Evolutionary conservation across 2,113 vertebrate genomes (phyloP), one percentile per base, ranked within the genome.

Genomic region (Nothobranchius kuhntae): DNA sequence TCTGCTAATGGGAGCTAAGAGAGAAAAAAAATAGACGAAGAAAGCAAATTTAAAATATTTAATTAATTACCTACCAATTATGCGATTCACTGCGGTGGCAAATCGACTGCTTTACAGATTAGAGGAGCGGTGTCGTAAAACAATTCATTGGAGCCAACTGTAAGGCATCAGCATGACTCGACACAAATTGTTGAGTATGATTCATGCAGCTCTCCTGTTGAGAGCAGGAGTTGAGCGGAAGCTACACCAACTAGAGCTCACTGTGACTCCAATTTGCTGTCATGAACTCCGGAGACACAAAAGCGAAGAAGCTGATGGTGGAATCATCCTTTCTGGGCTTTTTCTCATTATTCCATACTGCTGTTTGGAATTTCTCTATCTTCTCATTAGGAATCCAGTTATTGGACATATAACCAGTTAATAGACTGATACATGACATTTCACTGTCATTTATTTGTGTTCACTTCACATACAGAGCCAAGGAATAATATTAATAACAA

Each of bases 181-280:
- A 60, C 38, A 30, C 46, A 71, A 67, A 44, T 56, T 40, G 15
- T 65, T 4, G 11, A 54, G 42, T 47, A 36, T 46, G 62, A 64
- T 48, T 42, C 54, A 78, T 13, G 12, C 17, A 53, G 55, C 38
- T 65, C 11, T 15, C 17, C 46, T 44, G 58, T 48, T 36, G 60
- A 63, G 56, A 9, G 47, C 44, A 80, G 70, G 26, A 48, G 46
- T 4, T 7, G 38, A 40, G 38, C 7, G 38, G 38, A 40, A 40
- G 38, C 7, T 40, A 40, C 38, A 40, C 3, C 6, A 40, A 40
- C 38, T 40, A 40, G 38, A 63, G n/a, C 75, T 84, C 59, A 65
- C 42, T 7, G 24, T 46, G 48, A 71, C 53, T 68, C 62, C 71
- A 73, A 78, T 68, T 59, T 74, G 66, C 74, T 54, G 13, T 78